Conservation (phyloP, 2,113 vertebrate species). For the Eubucco bourcierii region DNA sequence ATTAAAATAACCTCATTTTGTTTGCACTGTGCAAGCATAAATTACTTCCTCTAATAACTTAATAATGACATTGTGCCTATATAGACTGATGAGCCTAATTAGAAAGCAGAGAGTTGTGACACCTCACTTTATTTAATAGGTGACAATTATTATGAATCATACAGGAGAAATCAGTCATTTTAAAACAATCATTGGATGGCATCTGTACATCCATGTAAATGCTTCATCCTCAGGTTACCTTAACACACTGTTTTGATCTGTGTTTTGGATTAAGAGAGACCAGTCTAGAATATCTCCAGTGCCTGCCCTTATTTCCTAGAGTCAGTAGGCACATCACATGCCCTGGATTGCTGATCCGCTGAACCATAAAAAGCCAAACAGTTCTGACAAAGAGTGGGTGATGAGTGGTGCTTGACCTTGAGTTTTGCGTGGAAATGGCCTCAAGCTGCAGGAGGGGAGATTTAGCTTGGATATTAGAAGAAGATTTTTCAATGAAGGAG, state of each 20-base stretch:
- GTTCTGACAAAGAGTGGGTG: no score
- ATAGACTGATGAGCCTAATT: background rate
- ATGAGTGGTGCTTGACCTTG: no score
- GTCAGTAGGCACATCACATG: no score
- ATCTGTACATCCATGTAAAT: background rate
- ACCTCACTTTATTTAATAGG: background rate
- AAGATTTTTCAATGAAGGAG: no score
- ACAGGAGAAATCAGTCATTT: background rate
- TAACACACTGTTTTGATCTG: background rate
- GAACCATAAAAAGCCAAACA: no score
- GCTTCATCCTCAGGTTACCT: background rate
- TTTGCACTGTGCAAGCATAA: background rate
- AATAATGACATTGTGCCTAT: background rate
- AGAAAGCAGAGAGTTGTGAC: background rate
- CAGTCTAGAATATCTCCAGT: background rate
- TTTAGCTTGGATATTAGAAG: no score
- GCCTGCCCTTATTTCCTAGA: background rate
- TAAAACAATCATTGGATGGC: background rate
- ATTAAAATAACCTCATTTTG: background rate
- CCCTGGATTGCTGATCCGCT: no score
- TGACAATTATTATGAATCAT: background rate
- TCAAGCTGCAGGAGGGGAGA: no score
- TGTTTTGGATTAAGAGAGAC: background rate
- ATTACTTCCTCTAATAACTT: background rate
- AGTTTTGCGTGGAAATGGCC: no score